Base-by-base conservation (phyloP, 2,797 vertebrate genomes). In the Alca torda region DNA sequence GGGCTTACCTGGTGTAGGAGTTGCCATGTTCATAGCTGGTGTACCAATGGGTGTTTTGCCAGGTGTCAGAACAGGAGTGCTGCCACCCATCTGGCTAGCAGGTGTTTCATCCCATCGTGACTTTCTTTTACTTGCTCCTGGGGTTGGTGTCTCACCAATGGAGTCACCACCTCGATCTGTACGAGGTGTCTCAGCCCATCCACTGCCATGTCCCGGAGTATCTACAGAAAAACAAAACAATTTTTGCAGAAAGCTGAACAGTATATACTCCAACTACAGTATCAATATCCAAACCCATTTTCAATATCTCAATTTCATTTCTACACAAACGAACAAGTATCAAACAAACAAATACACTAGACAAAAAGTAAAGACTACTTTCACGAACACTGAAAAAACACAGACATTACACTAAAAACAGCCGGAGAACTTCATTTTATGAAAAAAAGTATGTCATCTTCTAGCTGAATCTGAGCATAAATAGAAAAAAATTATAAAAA, bases 1-100 rank as follows among this genome's bases (percentile, higher is more conserved):
- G 54, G 45, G 31, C 88, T 84, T 96, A 99, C 99, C 99, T 98
- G 99, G 99, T 33, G 99, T 99, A n/a, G 99, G 99, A 0, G 99
- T 99, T 63, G 99, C 99, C 99, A 99, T 99, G 97, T 99, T 99
- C 99, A 99, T 99, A 41, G 99, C 99, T 74, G 99, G 99, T 11
- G 99, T 99, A 80, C 99, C 99, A 28, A 99, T 99, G 39, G 99
- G 99, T 41, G 99, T 99, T 96, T 99, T 99, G 85, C 99, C 99
- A 48, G 99, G 99, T 3, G 99, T 99, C 45, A 99, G 98, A 43
- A 99, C 98, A 43, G 99, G 99, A 41, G 99, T 99, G 83, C 99
- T 99, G 57, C 99, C 99, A n/a, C 99, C 99, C 99, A 99, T 99
- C 95, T 99, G 99, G 97, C 99, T 99, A 37, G 99, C 99, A 10